Conservation (phyloP, 2,888 invertebrate genomes). For the Ametastegia equiseti region DNA sequence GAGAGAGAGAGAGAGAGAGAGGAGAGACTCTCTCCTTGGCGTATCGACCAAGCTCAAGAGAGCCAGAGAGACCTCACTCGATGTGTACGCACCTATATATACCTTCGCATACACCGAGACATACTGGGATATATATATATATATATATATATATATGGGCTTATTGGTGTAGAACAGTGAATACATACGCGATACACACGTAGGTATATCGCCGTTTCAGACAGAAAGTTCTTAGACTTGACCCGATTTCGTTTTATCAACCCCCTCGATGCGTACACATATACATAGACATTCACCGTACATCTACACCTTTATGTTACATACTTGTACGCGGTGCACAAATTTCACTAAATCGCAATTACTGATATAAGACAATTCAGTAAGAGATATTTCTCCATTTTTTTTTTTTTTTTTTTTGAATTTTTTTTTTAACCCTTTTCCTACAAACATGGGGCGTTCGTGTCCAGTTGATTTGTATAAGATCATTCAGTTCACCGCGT, state of each 20-base stretch:
- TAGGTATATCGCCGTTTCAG: conserved; percentile 48
- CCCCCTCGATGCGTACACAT: background rate
- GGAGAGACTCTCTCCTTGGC: conserved; percentile 62
- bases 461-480: no score
- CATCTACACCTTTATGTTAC: background rate
- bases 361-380: background rate
- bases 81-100: conserved; percentile 42
- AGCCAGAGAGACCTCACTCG: conserved; percentile 49
- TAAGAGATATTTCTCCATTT: background rate
- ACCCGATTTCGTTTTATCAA: conserved; percentile 56
- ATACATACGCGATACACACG: conserved; percentile 37
- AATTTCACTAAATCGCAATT: background rate
- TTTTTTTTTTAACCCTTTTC: no score
- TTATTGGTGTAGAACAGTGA: conserved; percentile 7
- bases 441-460: no score
- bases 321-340: no score
- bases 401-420: no score
- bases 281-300: background rate
- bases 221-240: conserved; percentile 54
- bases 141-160: no score
- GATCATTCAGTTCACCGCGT: no score
- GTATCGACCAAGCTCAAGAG: conserved; percentile 65
- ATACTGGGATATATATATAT: conserved; percentile 8
- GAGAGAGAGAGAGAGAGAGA: conserved; percentile 45
- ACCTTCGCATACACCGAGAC: conserved; percentile 10